A percentile compares a stretch with the other conserved stretches of the same genome.
These are phyloP conservation scores for Bicyclus anynana DNA, from an alignment of 1,140 invertebrate species.

Conservation along the genomic window DNA sequence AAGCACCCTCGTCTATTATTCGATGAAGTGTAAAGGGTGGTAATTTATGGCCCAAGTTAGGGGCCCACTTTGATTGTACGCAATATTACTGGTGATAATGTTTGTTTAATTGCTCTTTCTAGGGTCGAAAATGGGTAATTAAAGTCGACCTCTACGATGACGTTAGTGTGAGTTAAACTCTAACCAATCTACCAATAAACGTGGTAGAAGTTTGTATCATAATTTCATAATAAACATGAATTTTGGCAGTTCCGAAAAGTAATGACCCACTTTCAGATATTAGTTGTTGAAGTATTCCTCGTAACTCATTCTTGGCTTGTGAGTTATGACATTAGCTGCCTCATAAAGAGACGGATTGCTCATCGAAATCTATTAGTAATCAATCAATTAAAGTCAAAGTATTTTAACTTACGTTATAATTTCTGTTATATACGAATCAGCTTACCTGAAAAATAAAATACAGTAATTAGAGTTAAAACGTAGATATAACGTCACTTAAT, in stretches of 20 bases:
- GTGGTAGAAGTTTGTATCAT: background rate
- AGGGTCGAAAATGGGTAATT: constrained; percentile 10
- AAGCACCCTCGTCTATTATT: constrained; percentile 44
- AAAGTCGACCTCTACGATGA: constrained; percentile 2
- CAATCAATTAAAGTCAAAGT: too few relatives aligned
- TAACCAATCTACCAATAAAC: background rate
- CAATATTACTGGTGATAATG: constrained; percentile 44
- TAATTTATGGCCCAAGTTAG: constrained; percentile 52
- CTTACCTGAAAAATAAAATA: background rate
- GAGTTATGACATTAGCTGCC: background rate
- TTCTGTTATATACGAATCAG: too few relatives aligned
- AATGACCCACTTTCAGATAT: background rate
- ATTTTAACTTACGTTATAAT: too few relatives aligned
- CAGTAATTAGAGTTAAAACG: background rate
- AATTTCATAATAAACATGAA: background rate
- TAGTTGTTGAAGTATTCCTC: background rate
- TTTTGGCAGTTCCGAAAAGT: background rate
- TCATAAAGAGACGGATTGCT: background rate
- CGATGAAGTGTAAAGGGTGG: constrained; percentile 57
- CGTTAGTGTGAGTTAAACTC: background rate
- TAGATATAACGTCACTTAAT: too few relatives aligned
- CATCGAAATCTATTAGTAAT: too few relatives aligned
- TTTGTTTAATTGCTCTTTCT: constrained; percentile 41
- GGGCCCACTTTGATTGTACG: constrained; percentile 26
- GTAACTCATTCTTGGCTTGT: background rate